These are phyloP conservation scores for Drosophila basisetae DNA, from an alignment of 2,888 invertebrate genomes.

Conservation along the genomic window DNA sequence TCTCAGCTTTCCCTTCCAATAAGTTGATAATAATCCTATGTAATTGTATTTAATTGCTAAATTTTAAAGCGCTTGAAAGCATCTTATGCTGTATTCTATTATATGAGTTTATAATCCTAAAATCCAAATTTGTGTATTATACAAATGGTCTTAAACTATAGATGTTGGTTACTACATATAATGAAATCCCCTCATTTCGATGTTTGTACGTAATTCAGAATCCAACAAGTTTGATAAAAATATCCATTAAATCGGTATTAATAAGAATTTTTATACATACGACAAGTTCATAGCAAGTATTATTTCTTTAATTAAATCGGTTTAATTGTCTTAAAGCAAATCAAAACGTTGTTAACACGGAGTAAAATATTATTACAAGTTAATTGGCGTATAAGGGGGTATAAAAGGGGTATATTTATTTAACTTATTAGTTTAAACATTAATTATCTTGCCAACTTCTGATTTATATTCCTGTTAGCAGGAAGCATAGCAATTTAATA, in stretches of 20 bases:
- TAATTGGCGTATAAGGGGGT: conserved; percentile 21
- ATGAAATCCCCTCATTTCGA: not conserved
- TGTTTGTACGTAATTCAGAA: not conserved
- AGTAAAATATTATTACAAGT: conserved; percentile 11
- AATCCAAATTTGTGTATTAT: not conserved
- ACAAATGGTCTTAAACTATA: not conserved
- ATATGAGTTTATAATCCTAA: not conserved
- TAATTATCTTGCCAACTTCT: conserved; percentile 55
- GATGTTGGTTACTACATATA: not conserved
- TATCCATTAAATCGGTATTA: not conserved
- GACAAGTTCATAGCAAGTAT: not conserved
- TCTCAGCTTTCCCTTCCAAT: not conserved
- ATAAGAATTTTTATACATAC: not conserved
- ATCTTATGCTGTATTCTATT: not conserved
- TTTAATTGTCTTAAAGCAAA: conserved; percentile 15
- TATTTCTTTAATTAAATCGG: not conserved
- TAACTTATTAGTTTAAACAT: conserved; percentile 8
- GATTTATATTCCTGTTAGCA: conserved; percentile 43
- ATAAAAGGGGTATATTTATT: conserved; percentile 9
- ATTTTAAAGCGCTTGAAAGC: not conserved
- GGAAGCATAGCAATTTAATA: not conserved
- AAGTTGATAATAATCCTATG: not conserved
- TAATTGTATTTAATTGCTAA: not conserved
- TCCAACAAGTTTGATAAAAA: not conserved
- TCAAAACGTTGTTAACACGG: conserved; percentile 28